These are phyloP conservation scores for Spodoptera picta DNA, from an alignment of 2,888 invertebrate genomes.

Conservation along the genomic window DNA sequence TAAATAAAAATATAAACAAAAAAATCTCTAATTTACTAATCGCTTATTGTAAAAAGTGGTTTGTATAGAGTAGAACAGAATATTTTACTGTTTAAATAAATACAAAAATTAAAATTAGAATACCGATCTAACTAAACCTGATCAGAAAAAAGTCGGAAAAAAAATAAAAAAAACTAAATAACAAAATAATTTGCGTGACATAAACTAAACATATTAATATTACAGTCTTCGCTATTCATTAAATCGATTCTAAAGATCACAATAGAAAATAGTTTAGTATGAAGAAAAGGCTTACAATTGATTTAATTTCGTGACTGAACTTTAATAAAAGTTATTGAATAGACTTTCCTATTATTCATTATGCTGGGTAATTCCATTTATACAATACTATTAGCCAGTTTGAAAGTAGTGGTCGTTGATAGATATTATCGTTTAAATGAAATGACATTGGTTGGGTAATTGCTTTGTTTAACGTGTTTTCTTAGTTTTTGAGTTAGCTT, in stretches of 20 bases:
- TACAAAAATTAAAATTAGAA: too few species aligned
- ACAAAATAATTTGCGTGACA: constrained; percentile 1
- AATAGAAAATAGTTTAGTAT: constrained; percentile 7
- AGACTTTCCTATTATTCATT: constrained; percentile 7
- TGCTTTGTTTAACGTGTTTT: too few species aligned
- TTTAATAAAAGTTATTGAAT: constrained; percentile 19
- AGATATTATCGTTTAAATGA: too few species aligned
- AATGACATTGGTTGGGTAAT: too few species aligned
- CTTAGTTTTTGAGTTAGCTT: too few species aligned
- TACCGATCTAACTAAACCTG: too few species aligned
- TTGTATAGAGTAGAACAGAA: too few species aligned
- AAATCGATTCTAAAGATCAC: constrained; percentile 1
- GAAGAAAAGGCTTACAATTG: constrained; percentile 3
- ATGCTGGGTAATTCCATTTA: constrained; percentile 5
- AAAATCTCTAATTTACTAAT: too few species aligned
- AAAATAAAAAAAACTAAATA: not conserved
- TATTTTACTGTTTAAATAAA: too few species aligned
- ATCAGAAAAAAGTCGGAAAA: not conserved
- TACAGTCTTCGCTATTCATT: not conserved
- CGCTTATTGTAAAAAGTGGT: too few species aligned
- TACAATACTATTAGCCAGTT: constrained; percentile 15
- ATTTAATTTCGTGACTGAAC: constrained; percentile 6
- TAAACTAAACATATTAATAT: constrained; percentile 13
- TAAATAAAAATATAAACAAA: too few species aligned
- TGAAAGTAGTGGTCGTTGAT: not conserved